These are phyloP conservation scores for Microtus agrestis DNA, from an alignment of 2,797 vertebrate species.

Conservation along the genomic window DNA sequence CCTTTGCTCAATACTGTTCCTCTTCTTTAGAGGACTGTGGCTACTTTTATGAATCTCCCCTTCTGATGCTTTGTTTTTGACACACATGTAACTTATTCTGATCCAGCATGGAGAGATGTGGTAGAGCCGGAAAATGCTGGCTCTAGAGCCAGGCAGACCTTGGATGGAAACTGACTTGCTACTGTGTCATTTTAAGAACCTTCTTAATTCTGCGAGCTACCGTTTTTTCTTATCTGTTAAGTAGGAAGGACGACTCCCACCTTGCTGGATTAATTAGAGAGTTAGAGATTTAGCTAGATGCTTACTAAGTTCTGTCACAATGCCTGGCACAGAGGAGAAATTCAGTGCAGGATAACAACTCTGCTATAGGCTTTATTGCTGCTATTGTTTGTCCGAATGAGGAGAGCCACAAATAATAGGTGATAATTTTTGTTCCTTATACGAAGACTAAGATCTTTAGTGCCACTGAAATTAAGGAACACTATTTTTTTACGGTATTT, in stretches of 20 bases:
- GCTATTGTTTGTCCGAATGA: neutral
- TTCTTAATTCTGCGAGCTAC: neutral
- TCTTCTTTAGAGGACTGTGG: neutral
- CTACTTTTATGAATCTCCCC: neutral
- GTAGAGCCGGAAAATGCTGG: neutral
- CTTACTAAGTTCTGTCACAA: conserved; percentile 14
- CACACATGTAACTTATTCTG: neutral
- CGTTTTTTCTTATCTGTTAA: conserved; percentile 23
- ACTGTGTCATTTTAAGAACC: neutral
- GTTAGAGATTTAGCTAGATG: neutral
- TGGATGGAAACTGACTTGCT: neutral
- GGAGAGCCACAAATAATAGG: neutral
- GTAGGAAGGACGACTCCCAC: neutral
- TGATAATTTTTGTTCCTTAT: neutral
- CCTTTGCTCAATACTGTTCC: neutral
- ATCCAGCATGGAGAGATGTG: neutral
- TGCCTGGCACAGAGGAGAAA: neutral
- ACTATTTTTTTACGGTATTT: conserved; percentile 63
- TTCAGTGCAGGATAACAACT: neutral
- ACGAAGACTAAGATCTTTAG: neutral
- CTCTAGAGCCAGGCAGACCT: neutral
- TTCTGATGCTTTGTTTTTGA: neutral
- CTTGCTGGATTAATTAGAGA: neutral
- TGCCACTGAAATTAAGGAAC: conserved; percentile 23
- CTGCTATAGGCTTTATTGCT: neutral